A percentile compares a stretch with the other conserved stretches of the same genome.
Evolutionary conservation across 2,113 vertebrate genomes (phyloP).

Genomic region (Nymphicus hollandicus): DNA sequence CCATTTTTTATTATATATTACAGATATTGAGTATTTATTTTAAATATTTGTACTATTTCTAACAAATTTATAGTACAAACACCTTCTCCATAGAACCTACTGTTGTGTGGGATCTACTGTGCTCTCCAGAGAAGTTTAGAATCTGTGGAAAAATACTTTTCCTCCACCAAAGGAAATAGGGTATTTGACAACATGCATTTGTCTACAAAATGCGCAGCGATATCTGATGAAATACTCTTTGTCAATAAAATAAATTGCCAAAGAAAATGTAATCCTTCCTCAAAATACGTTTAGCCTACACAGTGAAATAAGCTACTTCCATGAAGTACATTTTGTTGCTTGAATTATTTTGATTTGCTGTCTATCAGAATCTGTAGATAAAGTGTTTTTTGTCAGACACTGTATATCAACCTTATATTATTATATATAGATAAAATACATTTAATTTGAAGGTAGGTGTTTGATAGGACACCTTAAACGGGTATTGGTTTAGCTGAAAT

Average conservation of each 20-base stretch:
- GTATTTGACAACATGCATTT: constrained; percentile 77
- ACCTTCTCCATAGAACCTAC: not conserved
- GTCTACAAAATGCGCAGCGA: constrained; percentile 73
- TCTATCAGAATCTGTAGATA: constrained; percentile 68
- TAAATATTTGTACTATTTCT: not conserved
- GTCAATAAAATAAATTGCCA: constrained; percentile 82
- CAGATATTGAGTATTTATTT: not conserved
- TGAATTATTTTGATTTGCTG: constrained; percentile 75
- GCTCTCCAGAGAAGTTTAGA: constrained; percentile 12
- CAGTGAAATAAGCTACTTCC: constrained; percentile 73
- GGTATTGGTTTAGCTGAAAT: not conserved
- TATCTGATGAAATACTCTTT: constrained; percentile 78
- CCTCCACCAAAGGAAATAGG: constrained; percentile 68
- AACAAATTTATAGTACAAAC: not conserved
- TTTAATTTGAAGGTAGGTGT: constrained; percentile 42
- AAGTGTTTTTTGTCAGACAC: constrained; percentile 42
- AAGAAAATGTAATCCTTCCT: constrained; percentile 77
- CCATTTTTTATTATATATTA: not conserved
- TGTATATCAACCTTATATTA: constrained; percentile 22
- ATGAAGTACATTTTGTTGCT: constrained; percentile 64
- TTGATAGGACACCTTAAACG: not conserved
- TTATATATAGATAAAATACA: constrained; percentile 42
- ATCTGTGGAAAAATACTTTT: constrained; percentile 65
- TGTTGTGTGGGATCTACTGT: not conserved
- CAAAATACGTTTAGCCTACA: constrained; percentile 69